Conservation (phyloP, 2,797 vertebrate species). For the Limnodromus scolopaceus region DNA sequence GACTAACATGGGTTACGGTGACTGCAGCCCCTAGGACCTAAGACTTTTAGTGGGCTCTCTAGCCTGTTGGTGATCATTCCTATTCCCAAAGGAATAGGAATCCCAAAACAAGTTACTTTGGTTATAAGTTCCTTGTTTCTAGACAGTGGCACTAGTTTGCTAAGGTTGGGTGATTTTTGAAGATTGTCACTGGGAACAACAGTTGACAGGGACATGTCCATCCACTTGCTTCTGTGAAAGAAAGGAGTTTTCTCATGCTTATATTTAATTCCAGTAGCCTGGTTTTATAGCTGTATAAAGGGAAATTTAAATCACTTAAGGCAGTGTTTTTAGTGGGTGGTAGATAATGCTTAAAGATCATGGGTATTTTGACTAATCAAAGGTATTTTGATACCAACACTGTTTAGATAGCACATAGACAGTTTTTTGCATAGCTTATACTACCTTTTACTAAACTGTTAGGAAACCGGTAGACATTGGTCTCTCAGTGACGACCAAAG, state of each 20-base stretch:
- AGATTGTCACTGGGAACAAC: neutral
- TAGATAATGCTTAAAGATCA: neutral
- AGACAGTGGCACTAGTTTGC: neutral
- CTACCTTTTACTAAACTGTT: neutral
- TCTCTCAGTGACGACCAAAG: neutral
- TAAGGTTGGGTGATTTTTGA: neutral
- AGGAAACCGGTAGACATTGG: neutral
- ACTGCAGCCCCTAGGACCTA: neutral
- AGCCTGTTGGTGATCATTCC: neutral
- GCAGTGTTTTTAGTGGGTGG: neutral
- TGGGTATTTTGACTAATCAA: neutral
- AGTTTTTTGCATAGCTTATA: neutral
- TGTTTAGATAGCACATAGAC: neutral
- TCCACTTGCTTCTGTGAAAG: neutral
- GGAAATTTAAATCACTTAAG: neutral
- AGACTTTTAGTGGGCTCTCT: neutral
- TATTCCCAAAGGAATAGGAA: neutral
- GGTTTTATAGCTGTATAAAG: neutral
- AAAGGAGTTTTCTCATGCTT: neutral
- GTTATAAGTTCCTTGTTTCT: neutral
- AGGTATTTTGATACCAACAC: neutral
- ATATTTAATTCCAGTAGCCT: neutral
- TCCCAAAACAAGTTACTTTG: neutral
- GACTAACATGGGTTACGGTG: fast-evolving
- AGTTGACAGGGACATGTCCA: neutral